Evolutionary conservation across 2,888 invertebrate species (phyloP).

Genomic region (Augiades crinisus): DNA sequence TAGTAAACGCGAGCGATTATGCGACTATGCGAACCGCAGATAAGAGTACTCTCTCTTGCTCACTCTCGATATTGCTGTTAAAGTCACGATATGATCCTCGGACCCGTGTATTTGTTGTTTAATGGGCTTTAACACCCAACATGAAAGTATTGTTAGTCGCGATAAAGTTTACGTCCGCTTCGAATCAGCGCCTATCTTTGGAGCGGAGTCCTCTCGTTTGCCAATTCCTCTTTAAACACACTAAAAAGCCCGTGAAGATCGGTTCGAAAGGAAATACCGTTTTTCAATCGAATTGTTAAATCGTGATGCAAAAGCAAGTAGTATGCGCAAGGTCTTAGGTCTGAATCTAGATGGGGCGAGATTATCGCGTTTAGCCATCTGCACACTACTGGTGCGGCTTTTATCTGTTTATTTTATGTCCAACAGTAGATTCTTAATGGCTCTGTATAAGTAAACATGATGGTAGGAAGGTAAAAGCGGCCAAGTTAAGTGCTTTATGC

Average conservation of each 20-base stretch:
- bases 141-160: no score
- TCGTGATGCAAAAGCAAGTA: conserved; percentile 15
- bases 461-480: conserved; percentile 26
- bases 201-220: no score
- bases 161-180: no score
- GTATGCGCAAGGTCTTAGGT: conserved; percentile 29
- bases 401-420: conserved; percentile 50
- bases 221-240: no score
- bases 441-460: conserved; percentile 33
- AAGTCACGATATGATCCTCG: no score
- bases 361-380: conserved; percentile 54
- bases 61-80: no score
- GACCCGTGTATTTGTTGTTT: no score
- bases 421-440: conserved; percentile 39
- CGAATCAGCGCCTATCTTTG: no score
- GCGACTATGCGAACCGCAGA: no score
- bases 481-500: conserved; percentile 30
- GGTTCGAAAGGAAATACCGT: neutral
- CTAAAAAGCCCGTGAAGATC: no score
- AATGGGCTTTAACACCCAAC: no score
- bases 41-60: no score
- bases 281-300: neutral
- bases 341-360: conserved; percentile 58
- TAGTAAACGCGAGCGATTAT: neutral
- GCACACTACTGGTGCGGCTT: conserved; percentile 42